These are phyloP conservation scores for Dusona sp. DNA, from an alignment of 2,888 invertebrate species.

Conservation along the genomic window DNA sequence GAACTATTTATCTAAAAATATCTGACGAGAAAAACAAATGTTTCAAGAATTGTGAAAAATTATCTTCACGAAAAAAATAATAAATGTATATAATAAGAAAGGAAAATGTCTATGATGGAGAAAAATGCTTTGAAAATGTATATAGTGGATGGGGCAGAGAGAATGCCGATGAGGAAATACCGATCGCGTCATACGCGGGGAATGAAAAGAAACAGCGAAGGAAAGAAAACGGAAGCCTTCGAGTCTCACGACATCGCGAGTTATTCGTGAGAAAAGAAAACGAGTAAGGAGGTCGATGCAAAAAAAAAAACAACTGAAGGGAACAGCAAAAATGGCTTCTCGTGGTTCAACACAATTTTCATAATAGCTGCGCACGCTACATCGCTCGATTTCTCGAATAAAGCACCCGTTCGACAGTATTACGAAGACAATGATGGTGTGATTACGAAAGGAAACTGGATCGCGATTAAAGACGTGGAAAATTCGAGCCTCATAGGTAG, in stretches of 20 bases:
- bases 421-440: neutral
- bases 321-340: slow-evolving; percentile 21
- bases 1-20: neutral
- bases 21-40: neutral
- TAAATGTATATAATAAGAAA: slow-evolving; percentile 2
- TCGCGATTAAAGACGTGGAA: too few species aligned
- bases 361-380: slow-evolving; percentile 20
- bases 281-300: slow-evolving; percentile 10
- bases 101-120: slow-evolving; percentile 4
- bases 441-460: slow-evolving; percentile 13
- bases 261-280: slow-evolving; percentile 40
- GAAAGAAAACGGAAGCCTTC: slow-evolving; percentile 28
- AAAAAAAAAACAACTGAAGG: slow-evolving; percentile 24
- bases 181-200: slow-evolving; percentile 23
- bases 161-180: slow-evolving; percentile 26
- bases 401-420: neutral
- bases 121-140: slow-evolving; percentile 1
- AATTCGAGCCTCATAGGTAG: too few species aligned
- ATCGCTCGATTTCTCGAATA: slow-evolving; percentile 44
- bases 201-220: slow-evolving; percentile 24
- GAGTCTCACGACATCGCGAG: slow-evolving; percentile 3
- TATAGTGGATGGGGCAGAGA: neutral
- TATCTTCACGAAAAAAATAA: neutral
- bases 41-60: neutral
- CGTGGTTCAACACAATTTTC: slow-evolving; percentile 45